Conservation (phyloP, 2,113 vertebrate species). For the Trogon melanurus region DNA sequence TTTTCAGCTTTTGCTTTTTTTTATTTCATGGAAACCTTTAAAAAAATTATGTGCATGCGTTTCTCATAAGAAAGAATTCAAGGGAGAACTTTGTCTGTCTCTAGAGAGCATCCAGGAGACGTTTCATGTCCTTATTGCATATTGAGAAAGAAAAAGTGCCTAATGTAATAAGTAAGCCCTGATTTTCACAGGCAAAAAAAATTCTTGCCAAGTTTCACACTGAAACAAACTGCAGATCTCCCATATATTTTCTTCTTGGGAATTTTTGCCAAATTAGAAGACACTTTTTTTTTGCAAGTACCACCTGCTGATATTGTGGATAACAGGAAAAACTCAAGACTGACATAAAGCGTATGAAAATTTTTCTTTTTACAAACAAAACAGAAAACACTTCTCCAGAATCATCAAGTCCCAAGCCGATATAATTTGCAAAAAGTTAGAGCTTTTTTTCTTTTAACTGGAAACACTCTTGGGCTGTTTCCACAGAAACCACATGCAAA, state of each 20-base stretch:
- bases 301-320: constrained; percentile 32
- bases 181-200: not conserved
- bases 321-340: constrained; percentile 7
- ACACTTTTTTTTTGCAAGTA: not conserved
- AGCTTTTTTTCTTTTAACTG: constrained; percentile 21
- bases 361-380: not conserved
- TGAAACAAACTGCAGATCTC: constrained; percentile 3
- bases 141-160: not conserved
- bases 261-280: constrained; percentile 28
- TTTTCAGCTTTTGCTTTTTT: not conserved
- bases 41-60: not conserved
- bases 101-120: not conserved
- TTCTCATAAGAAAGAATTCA: not conserved
- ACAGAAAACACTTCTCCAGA: not conserved
- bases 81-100: not conserved
- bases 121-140: not conserved
- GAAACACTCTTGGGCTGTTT: constrained; percentile 16
- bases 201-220: constrained; percentile 47
- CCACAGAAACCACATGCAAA: constrained; percentile 21
- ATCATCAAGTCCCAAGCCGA: not conserved
- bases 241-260: not conserved
- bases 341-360: not conserved
- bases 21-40: not conserved
- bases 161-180: not conserved
- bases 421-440: not conserved